phyloP scores from a whole-genome alignment of 1,140 invertebrate genomes.

The Nylanderia fulva region DNA sequence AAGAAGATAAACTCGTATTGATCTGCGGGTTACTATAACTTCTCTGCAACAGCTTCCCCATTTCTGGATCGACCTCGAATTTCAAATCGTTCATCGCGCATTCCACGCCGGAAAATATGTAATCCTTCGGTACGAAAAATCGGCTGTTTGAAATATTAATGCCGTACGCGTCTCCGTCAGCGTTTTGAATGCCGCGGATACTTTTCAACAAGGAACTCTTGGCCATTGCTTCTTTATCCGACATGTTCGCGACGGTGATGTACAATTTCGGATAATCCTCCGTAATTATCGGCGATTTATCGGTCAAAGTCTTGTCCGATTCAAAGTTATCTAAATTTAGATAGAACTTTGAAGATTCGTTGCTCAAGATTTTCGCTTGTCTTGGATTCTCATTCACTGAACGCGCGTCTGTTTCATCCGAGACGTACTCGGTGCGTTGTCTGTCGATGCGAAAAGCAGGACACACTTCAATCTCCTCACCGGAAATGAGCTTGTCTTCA shows the following conservation, averaged over 20 bases:
- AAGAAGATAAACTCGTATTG: not conserved
- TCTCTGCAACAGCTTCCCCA: constrained; percentile 75
- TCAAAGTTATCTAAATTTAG: not conserved
- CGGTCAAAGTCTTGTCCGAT: not conserved
- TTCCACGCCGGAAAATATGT: constrained; percentile 72
- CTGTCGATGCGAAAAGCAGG: not conserved
- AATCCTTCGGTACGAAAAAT: constrained; percentile 80
- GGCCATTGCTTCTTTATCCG: not conserved
- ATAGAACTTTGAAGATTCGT: constrained; percentile 20
- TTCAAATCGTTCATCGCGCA: constrained; percentile 77
- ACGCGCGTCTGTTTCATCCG: not conserved
- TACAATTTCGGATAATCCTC: constrained; percentile 66
- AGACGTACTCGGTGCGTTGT: not conserved
- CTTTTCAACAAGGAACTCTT: constrained; percentile 69
- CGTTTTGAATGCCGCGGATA: constrained; percentile 75
- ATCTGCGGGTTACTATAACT: constrained; percentile 60
- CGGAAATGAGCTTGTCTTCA: constrained; percentile 63
- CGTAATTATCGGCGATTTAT: not conserved
- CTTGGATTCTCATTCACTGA: not conserved
- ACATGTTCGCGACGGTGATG: constrained; percentile 5
- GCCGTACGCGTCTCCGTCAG: constrained; percentile 69
- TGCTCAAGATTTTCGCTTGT: not conserved
- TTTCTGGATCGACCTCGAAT: constrained; percentile 79
- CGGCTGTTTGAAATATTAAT: constrained; percentile 79
- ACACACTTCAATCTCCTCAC: constrained; percentile 52